A percentile compares a stretch with the other conserved stretches of the same genome.
These are phyloP conservation scores for Microplitis mediator DNA, from an alignment of 1,140 invertebrate genomes.

Conservation along the genomic window DNA sequence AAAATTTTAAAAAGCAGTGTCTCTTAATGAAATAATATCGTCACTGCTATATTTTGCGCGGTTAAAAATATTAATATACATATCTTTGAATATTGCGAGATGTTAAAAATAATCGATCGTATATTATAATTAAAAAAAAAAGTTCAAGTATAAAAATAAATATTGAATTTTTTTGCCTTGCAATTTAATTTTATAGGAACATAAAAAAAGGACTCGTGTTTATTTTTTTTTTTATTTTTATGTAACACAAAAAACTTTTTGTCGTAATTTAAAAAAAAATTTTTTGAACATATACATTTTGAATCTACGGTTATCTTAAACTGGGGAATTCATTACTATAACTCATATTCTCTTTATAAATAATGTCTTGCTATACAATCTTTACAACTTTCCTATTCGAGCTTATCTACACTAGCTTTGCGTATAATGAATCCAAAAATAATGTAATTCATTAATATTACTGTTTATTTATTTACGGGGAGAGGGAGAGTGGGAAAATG, in stretches of 20 bases:
- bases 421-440: constrained; percentile 23
- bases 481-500: constrained; percentile 12
- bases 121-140: neutral
- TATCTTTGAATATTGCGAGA: too few species aligned
- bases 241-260: too few species aligned
- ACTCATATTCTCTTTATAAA: constrained; percentile 1
- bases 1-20: neutral
- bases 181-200: neutral
- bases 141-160: neutral
- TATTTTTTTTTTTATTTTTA: neutral
- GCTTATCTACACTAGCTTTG: constrained; percentile 31
- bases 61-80: too few species aligned
- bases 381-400: constrained; percentile 33
- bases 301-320: neutral
- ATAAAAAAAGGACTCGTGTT: neutral
- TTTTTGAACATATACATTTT: constrained; percentile 11
- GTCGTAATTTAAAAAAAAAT: neutral
- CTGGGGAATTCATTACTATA: neutral
- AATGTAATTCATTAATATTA: neutral
- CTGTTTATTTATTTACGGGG: neutral
- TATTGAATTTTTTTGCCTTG: neutral
- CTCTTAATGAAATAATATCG: too few species aligned
- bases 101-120: too few species aligned
- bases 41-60: too few species aligned
- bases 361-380: constrained; percentile 11